Percentiles rank a stretch among this genome's conserved stretches.
Evolutionary conservation across 2,888 invertebrate genomes (phyloP).

Genomic region (Oscheius sp.): DNA sequence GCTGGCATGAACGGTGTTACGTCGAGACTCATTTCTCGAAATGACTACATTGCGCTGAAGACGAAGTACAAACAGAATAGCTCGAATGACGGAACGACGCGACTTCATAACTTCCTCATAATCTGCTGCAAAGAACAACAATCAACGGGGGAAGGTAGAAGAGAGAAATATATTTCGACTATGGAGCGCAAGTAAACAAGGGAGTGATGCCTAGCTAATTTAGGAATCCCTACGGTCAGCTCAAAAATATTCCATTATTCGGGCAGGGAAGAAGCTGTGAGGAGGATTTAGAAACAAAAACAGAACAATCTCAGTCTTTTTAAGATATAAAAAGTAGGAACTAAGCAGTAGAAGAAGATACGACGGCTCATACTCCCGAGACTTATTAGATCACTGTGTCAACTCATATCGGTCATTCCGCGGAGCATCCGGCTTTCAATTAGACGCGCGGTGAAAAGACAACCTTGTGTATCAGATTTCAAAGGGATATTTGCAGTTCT

Average conservation of each 20-base stretch:
- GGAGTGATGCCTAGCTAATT: conserved; percentile 5
- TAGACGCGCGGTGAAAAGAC: conserved; percentile 19
- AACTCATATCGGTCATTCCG: conserved; percentile 36
- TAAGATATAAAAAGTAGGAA: background rate
- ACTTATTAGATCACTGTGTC: conserved; percentile 37
- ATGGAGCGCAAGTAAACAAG: conserved; percentile 4
- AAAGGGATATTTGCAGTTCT: too few species aligned
- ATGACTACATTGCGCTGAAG: conserved; percentile 61
- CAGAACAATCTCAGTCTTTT: background rate
- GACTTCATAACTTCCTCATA: conserved; percentile 56
- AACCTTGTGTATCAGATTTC: conserved; percentile 21
- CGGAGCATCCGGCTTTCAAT: conserved; percentile 34
- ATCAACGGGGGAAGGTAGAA: too few species aligned
- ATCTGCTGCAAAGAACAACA: background rate
- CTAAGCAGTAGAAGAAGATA: background rate
- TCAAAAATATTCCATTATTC: conserved; percentile 17
- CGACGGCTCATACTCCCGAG: conserved; percentile 23
- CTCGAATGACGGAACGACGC: conserved; percentile 60
- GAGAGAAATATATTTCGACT: conserved; percentile 13
- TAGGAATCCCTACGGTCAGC: conserved; percentile 1
- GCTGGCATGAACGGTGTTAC: conserved; percentile 43
- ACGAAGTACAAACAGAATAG: conserved; percentile 67
- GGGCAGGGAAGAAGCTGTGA: background rate
- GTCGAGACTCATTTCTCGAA: conserved; percentile 49
- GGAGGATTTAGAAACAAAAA: background rate